These are phyloP conservation scores for Coregonus suidteri DNA, from an alignment of 2,797 vertebrate species.

Conservation along the genomic window DNA sequence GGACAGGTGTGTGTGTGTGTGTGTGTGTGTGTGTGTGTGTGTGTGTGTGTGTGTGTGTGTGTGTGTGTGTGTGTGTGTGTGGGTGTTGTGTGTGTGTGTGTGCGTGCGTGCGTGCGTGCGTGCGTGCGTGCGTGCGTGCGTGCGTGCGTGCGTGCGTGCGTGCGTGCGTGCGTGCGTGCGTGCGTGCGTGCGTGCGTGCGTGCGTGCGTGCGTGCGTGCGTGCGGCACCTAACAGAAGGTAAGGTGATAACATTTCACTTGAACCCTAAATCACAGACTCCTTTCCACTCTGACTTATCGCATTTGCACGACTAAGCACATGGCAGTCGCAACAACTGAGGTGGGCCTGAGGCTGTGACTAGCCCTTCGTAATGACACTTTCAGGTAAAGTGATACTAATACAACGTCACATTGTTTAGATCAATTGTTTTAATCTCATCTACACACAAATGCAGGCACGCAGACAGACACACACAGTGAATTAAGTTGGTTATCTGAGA, in stretches of 20 bases:
- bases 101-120: too few relatives aligned
- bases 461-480: conserved; percentile 6
- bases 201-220: too few relatives aligned
- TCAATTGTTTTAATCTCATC: not conserved
- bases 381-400: conserved; percentile 39
- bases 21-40: too few relatives aligned
- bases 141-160: too few relatives aligned
- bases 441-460: not conserved
- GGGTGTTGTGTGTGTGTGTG: too few relatives aligned
- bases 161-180: too few relatives aligned
- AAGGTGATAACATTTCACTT: conserved; percentile 9
- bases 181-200: too few relatives aligned
- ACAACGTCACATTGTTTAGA: too few relatives aligned
- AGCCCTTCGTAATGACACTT: conserved; percentile 27
- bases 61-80: too few relatives aligned
- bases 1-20: too few relatives aligned
- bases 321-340: conserved; percentile 17
- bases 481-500: conserved; percentile 35
- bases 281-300: not conserved
- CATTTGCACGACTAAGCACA: conserved; percentile 24
- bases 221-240: not conserved
- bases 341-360: conserved; percentile 7
- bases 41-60: too few relatives aligned
- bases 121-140: too few relatives aligned
- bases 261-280: conserved; percentile 16